Percentiles rank a stretch among this genome's conserved stretches.
phyloP scores from a whole-genome alignment of 2,113 vertebrate species.

The Turnix velox region DNA sequence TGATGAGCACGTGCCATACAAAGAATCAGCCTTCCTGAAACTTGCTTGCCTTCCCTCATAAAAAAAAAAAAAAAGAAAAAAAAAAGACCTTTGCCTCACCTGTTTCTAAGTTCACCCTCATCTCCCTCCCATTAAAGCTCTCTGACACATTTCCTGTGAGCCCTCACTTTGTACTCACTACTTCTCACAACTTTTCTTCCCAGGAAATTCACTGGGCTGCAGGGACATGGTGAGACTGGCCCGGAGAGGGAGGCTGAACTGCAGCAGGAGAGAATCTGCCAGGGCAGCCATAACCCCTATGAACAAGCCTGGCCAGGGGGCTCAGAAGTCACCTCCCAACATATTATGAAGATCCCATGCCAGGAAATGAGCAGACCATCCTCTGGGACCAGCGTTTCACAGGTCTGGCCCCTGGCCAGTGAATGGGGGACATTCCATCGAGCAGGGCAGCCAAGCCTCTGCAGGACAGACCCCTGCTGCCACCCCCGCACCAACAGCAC shows the following conservation, averaged over 20 bases:
- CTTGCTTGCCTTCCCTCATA: not conserved
- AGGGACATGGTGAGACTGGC: not conserved
- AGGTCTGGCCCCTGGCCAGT: not conserved
- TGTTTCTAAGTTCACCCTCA: not conserved
- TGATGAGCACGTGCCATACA: not conserved
- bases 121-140: not conserved
- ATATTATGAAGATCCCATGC: not conserved
- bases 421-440: fast-evolving
- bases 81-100: constrained; percentile 4
- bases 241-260: not conserved
- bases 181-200: not conserved
- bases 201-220: not conserved
- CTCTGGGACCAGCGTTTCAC: not conserved
- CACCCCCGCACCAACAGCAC: fast-evolving
- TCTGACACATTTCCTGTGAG: not conserved
- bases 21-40: not conserved
- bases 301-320: fast-evolving
- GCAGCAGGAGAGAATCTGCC: not conserved
- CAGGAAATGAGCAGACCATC: not conserved
- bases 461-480: not conserved
- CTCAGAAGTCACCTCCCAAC: not conserved
- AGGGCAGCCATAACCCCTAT: not conserved
- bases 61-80: not conserved
- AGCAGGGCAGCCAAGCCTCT: not conserved
- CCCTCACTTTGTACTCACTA: not conserved